Conservation (phyloP, 92 coral and sea anemone species). For the Actinostola sp. region DNA sequence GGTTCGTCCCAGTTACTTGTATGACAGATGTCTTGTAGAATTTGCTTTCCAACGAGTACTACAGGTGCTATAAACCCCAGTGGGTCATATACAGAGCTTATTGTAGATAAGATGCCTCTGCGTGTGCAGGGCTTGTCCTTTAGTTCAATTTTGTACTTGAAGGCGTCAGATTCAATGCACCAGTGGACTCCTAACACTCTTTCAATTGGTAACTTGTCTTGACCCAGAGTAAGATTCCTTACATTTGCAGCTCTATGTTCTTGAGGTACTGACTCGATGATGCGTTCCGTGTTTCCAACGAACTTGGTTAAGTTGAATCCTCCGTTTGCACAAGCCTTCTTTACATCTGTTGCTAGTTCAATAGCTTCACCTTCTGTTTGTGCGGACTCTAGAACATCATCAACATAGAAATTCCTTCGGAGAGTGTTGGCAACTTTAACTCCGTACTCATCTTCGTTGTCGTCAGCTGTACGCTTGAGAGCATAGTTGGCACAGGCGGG, state of each 20-base stretch:
- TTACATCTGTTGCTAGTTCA: constrained; percentile 24
- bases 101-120: constrained; percentile 39
- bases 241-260: constrained; percentile 51
- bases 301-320: constrained; percentile 67
- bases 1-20: constrained; percentile 46
- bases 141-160: constrained; percentile 42
- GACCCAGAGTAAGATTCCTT: constrained; percentile 37
- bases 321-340: constrained; percentile 18
- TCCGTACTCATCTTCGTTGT: constrained; percentile 50
- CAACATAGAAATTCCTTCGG: constrained; percentile 50
- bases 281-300: constrained; percentile 40
- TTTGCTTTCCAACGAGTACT: constrained; percentile 50
- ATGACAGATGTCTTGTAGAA: constrained; percentile 57
- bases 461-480: constrained; percentile 56
- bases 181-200: constrained; percentile 55
- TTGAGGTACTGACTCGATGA: constrained; percentile 37
- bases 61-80: constrained; percentile 57
- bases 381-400: constrained; percentile 44
- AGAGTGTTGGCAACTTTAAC: constrained; percentile 32
- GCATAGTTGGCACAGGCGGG: constrained; percentile 66
- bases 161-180: constrained; percentile 51
- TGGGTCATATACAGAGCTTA: constrained; percentile 58
- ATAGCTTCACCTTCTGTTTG: constrained; percentile 48
- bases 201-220: constrained; percentile 56
- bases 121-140: constrained; percentile 56